Percentiles rank a stretch among this genome's conserved stretches.
phyloP scores from a whole-genome alignment of 2,888 invertebrate genomes.

The Rhingia rostrata region DNA sequence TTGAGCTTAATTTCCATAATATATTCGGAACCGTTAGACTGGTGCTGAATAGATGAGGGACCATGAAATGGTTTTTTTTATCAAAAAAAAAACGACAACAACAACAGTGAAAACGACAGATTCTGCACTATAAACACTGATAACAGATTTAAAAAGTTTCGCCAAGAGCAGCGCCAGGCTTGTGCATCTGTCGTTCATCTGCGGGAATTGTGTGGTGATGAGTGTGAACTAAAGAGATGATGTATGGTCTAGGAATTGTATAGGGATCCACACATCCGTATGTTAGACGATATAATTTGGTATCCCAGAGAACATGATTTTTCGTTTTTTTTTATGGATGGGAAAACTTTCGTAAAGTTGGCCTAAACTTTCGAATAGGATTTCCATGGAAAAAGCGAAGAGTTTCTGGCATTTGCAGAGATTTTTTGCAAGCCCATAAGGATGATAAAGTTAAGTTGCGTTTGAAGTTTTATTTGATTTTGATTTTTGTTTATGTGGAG shows the following conservation, averaged over 20 bases:
- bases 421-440: too few species aligned
- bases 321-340: neutral
- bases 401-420: too few species aligned
- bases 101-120: conserved; percentile 7
- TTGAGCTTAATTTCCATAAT: conserved; percentile 45
- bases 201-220: conserved; percentile 6
- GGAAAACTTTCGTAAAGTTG: neutral
- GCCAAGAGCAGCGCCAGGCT: neutral
- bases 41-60: conserved; percentile 14
- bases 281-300: conserved; percentile 35
- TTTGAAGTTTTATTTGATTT: too few species aligned
- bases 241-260: conserved; percentile 4
- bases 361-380: too few species aligned
- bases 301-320: conserved; percentile 4
- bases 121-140: conserved; percentile 37
- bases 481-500: too few species aligned
- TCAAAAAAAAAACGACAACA: too few species aligned
- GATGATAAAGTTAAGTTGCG: too few species aligned
- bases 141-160: conserved; percentile 44
- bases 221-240: neutral
- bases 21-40: conserved; percentile 26
- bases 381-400: too few species aligned
- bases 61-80: conserved; percentile 23
- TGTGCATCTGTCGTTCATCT: conserved; percentile 16
- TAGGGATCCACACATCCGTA: conserved; percentile 41